Base-by-base conservation (phyloP, 1,140 invertebrate species). In the Listronotus bonariensis region DNA sequence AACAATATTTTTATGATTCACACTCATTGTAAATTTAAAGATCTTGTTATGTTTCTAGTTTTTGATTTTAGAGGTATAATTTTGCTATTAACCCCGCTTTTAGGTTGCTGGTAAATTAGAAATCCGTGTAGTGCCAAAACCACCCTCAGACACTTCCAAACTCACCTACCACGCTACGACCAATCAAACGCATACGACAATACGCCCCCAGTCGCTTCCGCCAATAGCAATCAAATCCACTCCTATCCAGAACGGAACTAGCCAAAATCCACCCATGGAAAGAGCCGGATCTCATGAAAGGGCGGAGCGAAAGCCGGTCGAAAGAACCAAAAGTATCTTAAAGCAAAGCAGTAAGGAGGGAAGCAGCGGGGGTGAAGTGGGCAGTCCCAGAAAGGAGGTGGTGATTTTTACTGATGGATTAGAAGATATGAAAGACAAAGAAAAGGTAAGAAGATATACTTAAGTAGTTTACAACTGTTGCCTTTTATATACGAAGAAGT, bases 71-170 rank as follows among this genome's bases (percentile, higher is more conserved):
- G n/a, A n/a, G n/a, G n/a, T n/a, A n/a, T n/a, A n/a, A n/a, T n/a
- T n/a, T n/a, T n/a, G n/a, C 11, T 42, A 49, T 49, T 14, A 53
- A 20, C 36, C 9, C 67, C 68, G 48, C 59, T 71, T 61, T 11
- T 41, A 77, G 72, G 77, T 78, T 10, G 77, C 76, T 9, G 90
- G 90, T 43, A 85, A 90, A 58, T 81, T 93, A 32, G 90, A 93
- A 82, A 93, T 93, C 62, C 83, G 91, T 49, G 89, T 93, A 26
- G 85, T 92, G 38, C 79, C 82, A 57, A 81, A 81, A 77, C 62
- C 57, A 48, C 32, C 57, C 40, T 12, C 64, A n/a, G 67, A 55
- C 12, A 18, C 56, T 40, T 34, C 42, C 15, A 43, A 38, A 36
- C 58, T 45, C 31, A 59, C 64, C 32, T 42, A 59, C 26, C 18